These are phyloP conservation scores for Pogoniulus pusillus DNA, from an alignment of 2,797 vertebrate genomes.

Conservation along the genomic window DNA sequence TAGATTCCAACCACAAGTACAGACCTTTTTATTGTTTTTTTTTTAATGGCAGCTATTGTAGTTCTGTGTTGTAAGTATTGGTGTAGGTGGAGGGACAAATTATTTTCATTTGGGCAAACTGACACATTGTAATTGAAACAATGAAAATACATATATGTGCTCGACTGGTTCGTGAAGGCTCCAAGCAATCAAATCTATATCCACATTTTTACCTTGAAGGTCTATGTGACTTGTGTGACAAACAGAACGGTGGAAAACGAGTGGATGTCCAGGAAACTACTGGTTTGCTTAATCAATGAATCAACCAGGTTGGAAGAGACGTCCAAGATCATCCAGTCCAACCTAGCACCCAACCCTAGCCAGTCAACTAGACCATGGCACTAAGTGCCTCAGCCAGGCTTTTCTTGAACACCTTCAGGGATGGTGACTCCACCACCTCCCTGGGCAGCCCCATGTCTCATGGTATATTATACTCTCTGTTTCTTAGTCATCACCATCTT, in stretches of 20 bases:
- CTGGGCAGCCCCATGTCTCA: too few species aligned
- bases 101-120: neutral
- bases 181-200: neutral
- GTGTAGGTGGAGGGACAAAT: neutral
- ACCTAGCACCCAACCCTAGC: too few species aligned
- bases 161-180: neutral
- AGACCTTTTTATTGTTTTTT: neutral
- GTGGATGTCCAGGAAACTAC: neutral
- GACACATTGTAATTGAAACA: neutral
- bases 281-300: neutral
- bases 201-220: neutral
- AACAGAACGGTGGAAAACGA: neutral
- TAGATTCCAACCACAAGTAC: neutral
- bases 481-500: neutral
- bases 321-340: too few species aligned
- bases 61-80: neutral
- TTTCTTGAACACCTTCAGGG: too few species aligned
- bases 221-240: neutral
- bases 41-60: neutral
- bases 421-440: too few species aligned
- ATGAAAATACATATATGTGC: neutral
- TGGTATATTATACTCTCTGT: neutral
- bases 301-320: too few species aligned
- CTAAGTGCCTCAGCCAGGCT: too few species aligned
- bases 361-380: too few species aligned